phyloP scores from a whole-genome alignment of 2,888 invertebrate species.

The Himalopsyche kuldschensis region DNA sequence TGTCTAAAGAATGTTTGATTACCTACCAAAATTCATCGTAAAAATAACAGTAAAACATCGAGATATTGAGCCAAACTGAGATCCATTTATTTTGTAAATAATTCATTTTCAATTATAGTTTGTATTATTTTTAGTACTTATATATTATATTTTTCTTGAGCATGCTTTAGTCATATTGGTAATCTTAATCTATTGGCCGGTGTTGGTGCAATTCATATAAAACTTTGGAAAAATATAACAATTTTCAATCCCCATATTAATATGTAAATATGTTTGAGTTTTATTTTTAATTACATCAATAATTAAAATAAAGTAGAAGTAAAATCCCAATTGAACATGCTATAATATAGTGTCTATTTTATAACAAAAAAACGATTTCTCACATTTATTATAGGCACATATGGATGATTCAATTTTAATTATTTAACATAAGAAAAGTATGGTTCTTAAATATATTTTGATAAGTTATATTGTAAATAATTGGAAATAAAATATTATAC shows the following conservation, averaged over 20 bases:
- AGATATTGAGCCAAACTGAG: too few species aligned
- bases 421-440: background rate
- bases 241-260: background rate
- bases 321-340: background rate
- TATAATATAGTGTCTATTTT: background rate
- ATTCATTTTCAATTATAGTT: too few species aligned
- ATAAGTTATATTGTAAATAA: background rate
- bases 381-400: background rate
- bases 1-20: too few species aligned
- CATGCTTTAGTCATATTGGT: slow-evolving; percentile 3
- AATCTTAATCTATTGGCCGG: slow-evolving; percentile 27
- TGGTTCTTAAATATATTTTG: background rate
- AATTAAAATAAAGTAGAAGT: background rate
- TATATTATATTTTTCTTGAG: background rate
- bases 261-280: background rate
- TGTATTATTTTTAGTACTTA: too few species aligned
- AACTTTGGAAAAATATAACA: background rate
- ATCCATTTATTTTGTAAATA: too few species aligned
- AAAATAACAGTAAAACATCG: too few species aligned
- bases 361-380: background rate
- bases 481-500: background rate
- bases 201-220: slow-evolving; percentile 36
- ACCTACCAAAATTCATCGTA: too few species aligned
- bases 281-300: background rate
- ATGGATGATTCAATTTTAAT: background rate